These are phyloP conservation scores for Drosophila longiperda DNA, from an alignment of 2,888 invertebrate genomes.

Conservation along the genomic window DNA sequence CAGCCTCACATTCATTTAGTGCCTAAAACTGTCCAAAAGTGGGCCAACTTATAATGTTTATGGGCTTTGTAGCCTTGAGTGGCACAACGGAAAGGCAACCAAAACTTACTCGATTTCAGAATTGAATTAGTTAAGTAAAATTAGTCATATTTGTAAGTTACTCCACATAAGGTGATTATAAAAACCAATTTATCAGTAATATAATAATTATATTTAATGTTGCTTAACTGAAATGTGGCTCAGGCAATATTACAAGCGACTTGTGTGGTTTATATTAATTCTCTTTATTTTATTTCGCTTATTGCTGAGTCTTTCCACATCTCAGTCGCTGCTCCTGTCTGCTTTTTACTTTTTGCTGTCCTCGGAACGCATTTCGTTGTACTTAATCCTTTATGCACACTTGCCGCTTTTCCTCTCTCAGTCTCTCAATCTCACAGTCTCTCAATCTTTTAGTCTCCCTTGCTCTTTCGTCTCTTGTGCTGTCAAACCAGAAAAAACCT, in stretches of 20 bases:
- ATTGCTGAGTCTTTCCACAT: constrained; percentile 20
- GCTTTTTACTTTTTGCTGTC: constrained; percentile 2
- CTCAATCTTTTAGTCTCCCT: not conserved
- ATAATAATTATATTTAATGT: constrained; percentile 15
- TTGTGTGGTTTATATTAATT: constrained; percentile 31
- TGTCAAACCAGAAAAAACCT: constrained; percentile 67
- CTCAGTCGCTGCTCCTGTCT: constrained; percentile 16
- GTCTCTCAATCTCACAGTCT: not conserved
- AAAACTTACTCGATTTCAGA: not conserved
- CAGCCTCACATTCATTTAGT: constrained; percentile 22
- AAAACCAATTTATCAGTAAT: not conserved
- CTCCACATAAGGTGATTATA: not conserved
- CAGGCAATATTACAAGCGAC: constrained; percentile 20
- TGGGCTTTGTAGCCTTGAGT: not conserved
- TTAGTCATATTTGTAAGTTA: not conserved
- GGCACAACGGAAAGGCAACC: not conserved
- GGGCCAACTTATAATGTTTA: constrained; percentile 5
- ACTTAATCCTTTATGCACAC: constrained; percentile 73
- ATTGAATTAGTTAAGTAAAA: not conserved
- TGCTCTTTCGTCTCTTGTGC: constrained; percentile 2
- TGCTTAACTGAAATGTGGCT: constrained; percentile 1
- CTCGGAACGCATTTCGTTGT: constrained; percentile 62
- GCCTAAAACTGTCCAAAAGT: constrained; percentile 12
- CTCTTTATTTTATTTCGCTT: constrained; percentile 27
- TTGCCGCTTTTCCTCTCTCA: constrained; percentile 2